phyloP scores from a whole-genome alignment of 2,797 vertebrate genomes.

The Remorina albescens region DNA sequence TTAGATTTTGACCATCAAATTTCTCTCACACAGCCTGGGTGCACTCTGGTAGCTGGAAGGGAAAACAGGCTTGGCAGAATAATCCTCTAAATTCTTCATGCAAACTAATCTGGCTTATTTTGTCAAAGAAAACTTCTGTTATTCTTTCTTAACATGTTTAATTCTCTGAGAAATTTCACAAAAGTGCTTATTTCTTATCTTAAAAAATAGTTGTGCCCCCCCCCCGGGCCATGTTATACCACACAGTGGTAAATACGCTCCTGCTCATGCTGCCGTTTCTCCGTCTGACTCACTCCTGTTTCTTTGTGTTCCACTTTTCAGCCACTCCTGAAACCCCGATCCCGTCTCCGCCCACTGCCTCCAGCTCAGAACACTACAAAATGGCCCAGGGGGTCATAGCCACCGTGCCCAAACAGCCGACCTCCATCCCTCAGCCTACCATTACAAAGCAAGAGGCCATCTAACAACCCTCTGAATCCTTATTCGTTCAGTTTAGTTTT shows the following conservation, averaged over 20 bases:
- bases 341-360: slow-evolving; percentile 93
- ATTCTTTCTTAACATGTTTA: slow-evolving; percentile 81
- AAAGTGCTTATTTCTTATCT: slow-evolving; percentile 75
- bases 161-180: slow-evolving; percentile 83
- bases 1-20: slow-evolving; percentile 18
- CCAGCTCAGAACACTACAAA: slow-evolving; percentile 96
- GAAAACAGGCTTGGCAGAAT: slow-evolving; percentile 74
- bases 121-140: slow-evolving; percentile 83
- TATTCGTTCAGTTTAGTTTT: slow-evolving; percentile 44
- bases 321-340: slow-evolving; percentile 98
- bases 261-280: slow-evolving; percentile 30
- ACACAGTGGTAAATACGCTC: slow-evolving; percentile 43
- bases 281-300: slow-evolving; percentile 38
- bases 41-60: slow-evolving; percentile 67
- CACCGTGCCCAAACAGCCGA: slow-evolving; percentile 92
- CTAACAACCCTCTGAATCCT: slow-evolving; percentile 72
- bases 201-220: slow-evolving; percentile 58
- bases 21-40: slow-evolving; percentile 47
- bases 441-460: slow-evolving; percentile 99
- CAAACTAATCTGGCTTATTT: slow-evolving; percentile 86
- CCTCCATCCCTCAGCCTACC: slow-evolving; percentile 91
- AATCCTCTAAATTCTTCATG: slow-evolving; percentile 81
- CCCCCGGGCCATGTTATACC: slow-evolving; percentile 35
- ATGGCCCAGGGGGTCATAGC: slow-evolving; percentile 93
- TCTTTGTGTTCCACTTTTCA: slow-evolving; percentile 77